Evolutionary conservation across 2,888 invertebrate species (phyloP), one percentile per base, ranked within the genome.

Genomic region (Chirona hameri): DNA sequence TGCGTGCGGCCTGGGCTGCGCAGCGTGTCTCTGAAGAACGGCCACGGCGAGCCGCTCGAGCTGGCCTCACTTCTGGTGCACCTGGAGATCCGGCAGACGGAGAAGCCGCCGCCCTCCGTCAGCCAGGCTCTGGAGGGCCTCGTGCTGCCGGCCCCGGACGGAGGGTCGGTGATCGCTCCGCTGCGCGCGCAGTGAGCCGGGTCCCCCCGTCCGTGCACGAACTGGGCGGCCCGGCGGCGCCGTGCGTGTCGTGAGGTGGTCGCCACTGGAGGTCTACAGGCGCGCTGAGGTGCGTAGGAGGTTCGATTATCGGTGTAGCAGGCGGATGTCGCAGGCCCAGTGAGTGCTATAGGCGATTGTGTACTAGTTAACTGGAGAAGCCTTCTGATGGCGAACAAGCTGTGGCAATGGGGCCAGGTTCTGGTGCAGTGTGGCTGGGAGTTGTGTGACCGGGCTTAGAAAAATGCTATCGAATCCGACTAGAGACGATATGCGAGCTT

Each of bases 31-130:
- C 90, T 99, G 83, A 93, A 92, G 85, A 99, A 99, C 88, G 94
- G 93, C 57, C 95, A 91, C 88, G 96, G 95, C 84, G 98, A 99
- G 89, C 95, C 96, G 86, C 89, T 98, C 81, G 99, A 99, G 88
- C 89, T 99, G 82, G 84, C 84, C 76, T 85, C 83, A 80, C 84
- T 84, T 60, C 85, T 84, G 81, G 83, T 85, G 57, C 85, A 83
- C 79, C 31, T 84, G 72, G 83, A 83, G 52, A 79, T 83, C 76
- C 83, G 83, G 18, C 92, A 93, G 87, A 92, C 93, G 86, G 93
- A 93, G 82, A 90, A 93, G 87, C 91, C 91, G 87, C 90, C 91
- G 9, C 88, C 88, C 84, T 85, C 88, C 84, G 86, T 86, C 84
- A 93, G 93, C 0, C 92, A 93, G 85, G 88, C 93, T 69, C 90